These are phyloP conservation scores for Platycnemis pennipes DNA, from an alignment of 2,888 invertebrate genomes.

Conservation along the genomic window DNA sequence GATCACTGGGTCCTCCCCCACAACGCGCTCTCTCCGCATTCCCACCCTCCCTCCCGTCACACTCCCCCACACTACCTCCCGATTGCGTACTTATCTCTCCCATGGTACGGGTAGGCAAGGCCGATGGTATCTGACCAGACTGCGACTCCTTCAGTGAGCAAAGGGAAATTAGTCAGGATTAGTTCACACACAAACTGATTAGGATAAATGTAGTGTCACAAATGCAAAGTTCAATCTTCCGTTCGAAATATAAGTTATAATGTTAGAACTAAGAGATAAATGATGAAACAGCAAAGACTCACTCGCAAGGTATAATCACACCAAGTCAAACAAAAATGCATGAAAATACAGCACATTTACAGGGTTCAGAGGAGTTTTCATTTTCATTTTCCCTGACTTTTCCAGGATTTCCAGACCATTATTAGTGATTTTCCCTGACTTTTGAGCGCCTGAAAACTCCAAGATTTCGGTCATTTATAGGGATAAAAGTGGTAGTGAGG, in stretches of 20 bases:
- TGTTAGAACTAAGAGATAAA: too few relatives aligned
- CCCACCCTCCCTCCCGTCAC: background rate
- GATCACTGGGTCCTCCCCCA: background rate
- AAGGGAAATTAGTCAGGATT: slow-evolving; percentile 30
- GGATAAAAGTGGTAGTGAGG: too few relatives aligned
- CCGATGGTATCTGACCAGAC: background rate
- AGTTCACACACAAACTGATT: slow-evolving; percentile 16
- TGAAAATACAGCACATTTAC: too few relatives aligned
- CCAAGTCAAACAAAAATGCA: too few relatives aligned
- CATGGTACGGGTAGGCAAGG: background rate
- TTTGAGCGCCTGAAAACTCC: too few relatives aligned
- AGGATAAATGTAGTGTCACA: background rate
- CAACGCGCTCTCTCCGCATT: background rate
- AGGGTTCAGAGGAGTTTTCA: too few relatives aligned
- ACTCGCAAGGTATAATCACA: too few relatives aligned
- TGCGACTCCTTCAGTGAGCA: slow-evolving; percentile 18
- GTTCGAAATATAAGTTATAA: background rate
- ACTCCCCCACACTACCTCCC: background rate
- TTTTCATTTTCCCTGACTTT: too few relatives aligned
- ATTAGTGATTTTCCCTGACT: too few relatives aligned
- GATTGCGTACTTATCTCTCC: background rate
- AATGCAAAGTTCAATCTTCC: background rate
- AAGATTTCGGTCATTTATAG: too few relatives aligned
- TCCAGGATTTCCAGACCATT: too few relatives aligned
- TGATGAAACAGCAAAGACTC: too few relatives aligned